Evolutionary conservation across 2,113 vertebrate species (phyloP), one percentile per base, ranked within the genome.

Genomic region (Chionis minor): DNA sequence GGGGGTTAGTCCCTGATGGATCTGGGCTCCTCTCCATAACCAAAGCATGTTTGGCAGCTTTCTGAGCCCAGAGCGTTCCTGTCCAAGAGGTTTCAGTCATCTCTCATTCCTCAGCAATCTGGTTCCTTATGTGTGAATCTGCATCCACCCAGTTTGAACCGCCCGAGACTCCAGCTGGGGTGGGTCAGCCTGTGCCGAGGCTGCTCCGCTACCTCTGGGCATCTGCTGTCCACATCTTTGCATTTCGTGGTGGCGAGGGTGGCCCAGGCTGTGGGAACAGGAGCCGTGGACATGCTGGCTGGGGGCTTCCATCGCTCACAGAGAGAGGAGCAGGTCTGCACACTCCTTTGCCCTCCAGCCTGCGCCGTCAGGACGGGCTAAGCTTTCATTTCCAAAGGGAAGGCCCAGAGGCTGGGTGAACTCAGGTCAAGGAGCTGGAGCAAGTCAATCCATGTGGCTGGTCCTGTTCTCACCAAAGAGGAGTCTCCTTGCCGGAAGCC

Each of bases 21-120:
- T 96, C 94, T 92, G 91, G 95, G 96, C 94, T 95, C n/a, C 74
- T 92, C 78, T 96, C 97, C 95, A 95, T 95, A 96, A 92, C 94
- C 81, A 3, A 87, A 94, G 95, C 91, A 91, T 92, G 92, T 95
- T 89, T 97, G 96, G 96, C 95, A 95, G 96, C 95, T 96, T 79
- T 96, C 55, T 85, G 86, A 96, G 94, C 94, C 94, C 93, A 72
- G 93, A 94, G 62, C 27, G 0, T 96, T 97, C 90, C 85, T 95
- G 92, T 96, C 96, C 96, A 97, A 96, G 93, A 92, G 95, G 94
- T 95, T 97, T 96, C 94, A 97, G 95, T 95, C 96, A 92, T 95
- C 89, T 87, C 92, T 96, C 94, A 88, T 95, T 97, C 94, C 95
- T 95, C 84, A 95, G 47, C 78, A 95, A 94, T 95, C 95, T 94